A percentile compares a stretch with the other conserved stretches of the same genome.
Evolutionary conservation across 2,888 invertebrate species (phyloP).

Genomic region (Synanthedon andrenaeformis): DNA sequence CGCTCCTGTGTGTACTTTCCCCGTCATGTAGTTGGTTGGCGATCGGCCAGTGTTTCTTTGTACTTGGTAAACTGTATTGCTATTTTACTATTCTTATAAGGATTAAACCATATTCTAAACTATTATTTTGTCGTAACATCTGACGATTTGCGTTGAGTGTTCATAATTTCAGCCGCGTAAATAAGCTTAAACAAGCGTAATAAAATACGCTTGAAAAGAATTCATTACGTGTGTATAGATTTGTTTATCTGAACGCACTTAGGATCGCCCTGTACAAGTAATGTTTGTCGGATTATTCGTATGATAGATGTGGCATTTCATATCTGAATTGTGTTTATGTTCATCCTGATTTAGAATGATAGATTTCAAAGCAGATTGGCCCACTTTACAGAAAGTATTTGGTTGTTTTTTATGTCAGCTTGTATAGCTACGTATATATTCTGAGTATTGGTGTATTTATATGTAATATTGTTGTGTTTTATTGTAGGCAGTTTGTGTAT

Average conservation of each 20-base stretch:
- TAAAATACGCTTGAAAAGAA: too few species aligned
- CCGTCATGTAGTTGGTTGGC: slow-evolving; percentile 18
- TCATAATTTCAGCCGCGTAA: too few species aligned
- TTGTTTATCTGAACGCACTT: too few species aligned
- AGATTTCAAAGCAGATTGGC: neutral
- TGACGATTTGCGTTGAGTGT: too few species aligned
- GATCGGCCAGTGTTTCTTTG: slow-evolving; percentile 27
- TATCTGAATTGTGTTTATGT: neutral
- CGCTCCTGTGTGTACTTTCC: slow-evolving; percentile 9
- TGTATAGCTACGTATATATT: slow-evolving; percentile 2
- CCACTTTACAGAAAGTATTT: slow-evolving; percentile 2
- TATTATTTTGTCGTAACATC: too few species aligned
- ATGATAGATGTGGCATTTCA: neutral
- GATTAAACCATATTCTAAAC: slow-evolving; percentile 11
- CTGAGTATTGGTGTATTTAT: too few species aligned
- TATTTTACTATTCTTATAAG: slow-evolving; percentile 18
- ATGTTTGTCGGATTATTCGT: neutral
- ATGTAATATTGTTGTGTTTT: too few species aligned
- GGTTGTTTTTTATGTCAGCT: slow-evolving; percentile 11
- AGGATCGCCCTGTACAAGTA: too few species aligned
- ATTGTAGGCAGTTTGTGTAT: too few species aligned
- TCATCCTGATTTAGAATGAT: neutral
- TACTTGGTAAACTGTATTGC: slow-evolving; percentile 23
- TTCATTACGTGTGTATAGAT: too few species aligned
- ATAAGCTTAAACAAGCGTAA: too few species aligned